Base-by-base conservation (phyloP, 2,888 invertebrate genomes). In the Drosophila anomalata region DNA sequence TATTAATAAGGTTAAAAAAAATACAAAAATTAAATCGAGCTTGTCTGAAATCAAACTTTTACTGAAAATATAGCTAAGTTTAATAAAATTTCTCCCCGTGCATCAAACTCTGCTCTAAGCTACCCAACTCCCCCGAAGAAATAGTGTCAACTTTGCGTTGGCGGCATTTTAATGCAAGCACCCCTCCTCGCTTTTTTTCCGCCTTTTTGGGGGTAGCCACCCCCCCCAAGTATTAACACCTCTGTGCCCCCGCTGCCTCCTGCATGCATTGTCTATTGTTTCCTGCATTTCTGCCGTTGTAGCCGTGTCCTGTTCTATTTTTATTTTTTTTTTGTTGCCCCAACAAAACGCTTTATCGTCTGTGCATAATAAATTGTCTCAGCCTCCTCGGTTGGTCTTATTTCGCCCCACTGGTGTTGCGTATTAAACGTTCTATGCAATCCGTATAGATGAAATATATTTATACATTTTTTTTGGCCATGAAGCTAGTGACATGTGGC, bases 101-200 rank as follows among this genome's bases (percentile, higher is more conserved):
- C 11, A 47, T 2, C 47, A 9, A 44, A 2, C 39, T 8, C n/a
- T 24, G 2, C 24, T 36, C 14, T 26, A 24, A 33, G 11, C 22
- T 44, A 24, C 68, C 61, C 29, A 50, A 52, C 36, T 59, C 53
- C 76, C 82, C 77, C 75, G 70, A 70, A 81, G 84, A 81, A 87
- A 82, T 84, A 84, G 85, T 84, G 84, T 87, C 84, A 84, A 82
- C 81, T 78, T 81, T 81, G 81, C 75, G 84, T 81, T 75, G 78
- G 82, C 66, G 73, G 76, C 87, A 86, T 84, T 84, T 81, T 84
- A 84, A 81, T 84, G 81, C 71, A 69, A 22, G 61, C 65, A 65
- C 60, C 60, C 60, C 41, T 44, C 33, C 20, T 36, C 4, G n/a
- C 31, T 41, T 14, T 55, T 46, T 46, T 47, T 29, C 29, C 17